A percentile compares a stretch with the other conserved stretches of the same genome.
These are phyloP conservation scores for Scarus forsteni DNA, from an alignment of 2,797 vertebrate genomes.

Conservation along the genomic window DNA sequence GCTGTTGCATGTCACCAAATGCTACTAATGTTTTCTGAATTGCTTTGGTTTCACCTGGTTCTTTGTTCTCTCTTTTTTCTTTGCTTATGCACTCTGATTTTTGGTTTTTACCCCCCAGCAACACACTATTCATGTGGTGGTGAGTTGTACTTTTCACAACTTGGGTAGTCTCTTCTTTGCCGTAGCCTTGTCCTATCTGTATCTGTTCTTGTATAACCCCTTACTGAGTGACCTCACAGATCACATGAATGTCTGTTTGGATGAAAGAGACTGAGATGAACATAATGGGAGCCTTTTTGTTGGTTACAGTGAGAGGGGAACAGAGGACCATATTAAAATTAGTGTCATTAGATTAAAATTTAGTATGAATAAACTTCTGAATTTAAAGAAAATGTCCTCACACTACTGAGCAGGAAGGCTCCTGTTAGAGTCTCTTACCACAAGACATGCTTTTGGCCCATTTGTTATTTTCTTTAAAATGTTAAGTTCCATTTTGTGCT, in stretches of 20 bases:
- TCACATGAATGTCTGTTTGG: conserved; percentile 80
- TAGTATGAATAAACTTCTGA: conserved; percentile 15
- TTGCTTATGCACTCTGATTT: conserved; percentile 94
- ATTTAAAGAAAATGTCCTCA: conserved; percentile 18
- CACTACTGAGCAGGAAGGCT: conserved; percentile 41
- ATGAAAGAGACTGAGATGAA: conserved; percentile 40
- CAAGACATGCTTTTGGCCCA: conserved; percentile 10
- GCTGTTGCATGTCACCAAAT: conserved; percentile 72
- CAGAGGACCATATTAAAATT: conserved; percentile 16
- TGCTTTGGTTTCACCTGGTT: conserved; percentile 81
- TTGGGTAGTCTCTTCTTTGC: conserved; percentile 63
- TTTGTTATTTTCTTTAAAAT: conserved; percentile 30
- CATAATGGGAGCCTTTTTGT: conserved; percentile 72
- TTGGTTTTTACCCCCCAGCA: conserved; percentile 92
- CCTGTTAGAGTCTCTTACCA: conserved; percentile 40
- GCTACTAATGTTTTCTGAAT: conserved; percentile 75
- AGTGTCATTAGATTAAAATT: conserved; percentile 31
- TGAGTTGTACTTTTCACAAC: conserved; percentile 90
- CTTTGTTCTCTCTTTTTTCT: conserved; percentile 91
- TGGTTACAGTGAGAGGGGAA: conserved; percentile 35
- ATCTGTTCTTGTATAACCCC: conserved; percentile 50
- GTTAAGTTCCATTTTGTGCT: neutral
- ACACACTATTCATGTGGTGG: conserved; percentile 99
- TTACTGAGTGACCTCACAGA: conserved; percentile 74
- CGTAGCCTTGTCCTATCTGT: conserved; percentile 45